Base-by-base conservation (phyloP, 2,888 invertebrate genomes). In the Merodon equestris region DNA sequence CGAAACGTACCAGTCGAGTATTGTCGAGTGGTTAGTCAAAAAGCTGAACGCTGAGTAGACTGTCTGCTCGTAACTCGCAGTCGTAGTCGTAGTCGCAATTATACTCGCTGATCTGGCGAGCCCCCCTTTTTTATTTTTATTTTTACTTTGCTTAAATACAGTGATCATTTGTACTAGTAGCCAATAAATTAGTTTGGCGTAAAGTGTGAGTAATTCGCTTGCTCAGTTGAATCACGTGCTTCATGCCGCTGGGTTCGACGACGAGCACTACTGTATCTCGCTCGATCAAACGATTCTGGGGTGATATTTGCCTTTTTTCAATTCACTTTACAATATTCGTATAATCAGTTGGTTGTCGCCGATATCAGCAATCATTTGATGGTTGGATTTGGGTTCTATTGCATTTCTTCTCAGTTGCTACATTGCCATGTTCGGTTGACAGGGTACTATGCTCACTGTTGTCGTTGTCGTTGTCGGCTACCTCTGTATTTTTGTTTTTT, bases 171-270 rank as follows among this genome's bases (percentile, higher is more conserved):
- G 5, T 51, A 19, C 44, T 47, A 45, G 53, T 64, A 42, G 60
- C 61, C 56, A 77, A 77, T 72, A 77, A 77, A 77, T 72, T 51
- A 72, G 61, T 72, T 40, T 56, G 50, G 58, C 56, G 34, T 47
- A 12, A 57, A 51, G 56, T 63, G 66, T 77, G 67, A 67, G 63
- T 77, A 73, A 77, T 68, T 58, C 67, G 42, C 58, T 73, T 58
- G 63, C 42, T 73, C 57, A 77, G 73, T 53, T 73, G 60, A 57
- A 77, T 73, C 77, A 77, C 67, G 73, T 77, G 73, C 67, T 47
- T 68, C 19, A 70, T 38, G 57, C 15, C 40, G 40, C 40, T 40
- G 40, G 12, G 40, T 27, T 27, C 7, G n/a, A n/a, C 7, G 27
- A 27, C 27, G 27, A 4, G 27, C 27, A 27, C 27, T 27, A 27